Conservation (phyloP, 2,113 vertebrate species). For the Sminthopsis crassicaudata region DNA sequence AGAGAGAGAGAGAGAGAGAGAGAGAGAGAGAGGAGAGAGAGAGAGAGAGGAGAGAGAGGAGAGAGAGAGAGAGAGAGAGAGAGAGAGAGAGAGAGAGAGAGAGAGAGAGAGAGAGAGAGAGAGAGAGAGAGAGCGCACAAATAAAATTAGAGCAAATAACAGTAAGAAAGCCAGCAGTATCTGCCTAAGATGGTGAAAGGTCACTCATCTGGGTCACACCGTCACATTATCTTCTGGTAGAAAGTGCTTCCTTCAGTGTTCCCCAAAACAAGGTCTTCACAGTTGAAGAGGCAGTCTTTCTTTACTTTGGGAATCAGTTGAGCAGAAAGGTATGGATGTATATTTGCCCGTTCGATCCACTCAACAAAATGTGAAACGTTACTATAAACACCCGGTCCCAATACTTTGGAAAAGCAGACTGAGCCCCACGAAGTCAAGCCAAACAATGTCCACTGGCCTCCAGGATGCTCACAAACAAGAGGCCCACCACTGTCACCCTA, state of each 20-base stretch:
- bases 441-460: conserved; percentile 91
- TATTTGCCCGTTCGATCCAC: conserved; percentile 94
- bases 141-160: conserved; percentile 41
- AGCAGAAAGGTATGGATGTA: conserved; percentile 91
- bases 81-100: background rate
- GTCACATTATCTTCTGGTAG: background rate
- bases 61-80: too few species aligned
- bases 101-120: conserved; percentile 31
- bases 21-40: too few species aligned
- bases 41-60: background rate
- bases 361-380: conserved; percentile 93
- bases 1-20: conserved; percentile 44
- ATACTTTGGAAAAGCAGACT: conserved; percentile 93
- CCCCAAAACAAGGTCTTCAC: conserved; percentile 55
- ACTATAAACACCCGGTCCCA: conserved; percentile 95
- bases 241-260: conserved; percentile 39
- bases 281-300: conserved; percentile 17
- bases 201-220: background rate
- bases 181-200: background rate
- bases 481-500: conserved; percentile 95
- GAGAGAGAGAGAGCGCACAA: background rate
- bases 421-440: conserved; percentile 96
- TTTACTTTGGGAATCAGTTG: conserved; percentile 74
- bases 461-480: conserved; percentile 89
- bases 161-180: conserved; percentile 46